Evolutionary conservation across 2,797 vertebrate species (phyloP).

Genomic region (Microcaecilia unicolor): DNA sequence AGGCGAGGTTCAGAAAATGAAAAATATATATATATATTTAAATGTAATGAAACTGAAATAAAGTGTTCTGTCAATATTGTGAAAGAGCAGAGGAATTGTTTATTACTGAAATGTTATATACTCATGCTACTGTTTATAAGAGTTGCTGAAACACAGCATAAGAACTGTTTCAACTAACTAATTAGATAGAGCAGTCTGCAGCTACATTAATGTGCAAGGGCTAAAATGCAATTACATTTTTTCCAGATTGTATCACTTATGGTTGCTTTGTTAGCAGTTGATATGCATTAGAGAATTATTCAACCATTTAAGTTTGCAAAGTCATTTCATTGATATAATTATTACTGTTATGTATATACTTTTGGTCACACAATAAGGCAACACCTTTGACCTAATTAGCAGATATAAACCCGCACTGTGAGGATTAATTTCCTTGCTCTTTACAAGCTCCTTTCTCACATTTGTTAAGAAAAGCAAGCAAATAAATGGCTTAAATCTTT

Average conservation of each 20-base stretch:
- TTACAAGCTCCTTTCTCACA: not conserved
- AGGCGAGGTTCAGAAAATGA: too few species aligned
- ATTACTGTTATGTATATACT: constrained; percentile 31
- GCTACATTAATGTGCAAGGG: constrained; percentile 36
- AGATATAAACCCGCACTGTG: not conserved
- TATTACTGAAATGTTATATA: not conserved
- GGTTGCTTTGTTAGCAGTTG: constrained; percentile 17
- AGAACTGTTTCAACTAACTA: constrained; percentile 24
- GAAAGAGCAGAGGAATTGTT: too few species aligned
- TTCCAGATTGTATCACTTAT: constrained; percentile 26
- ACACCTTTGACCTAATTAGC: constrained; percentile 3
- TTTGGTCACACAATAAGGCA: constrained; percentile 20
- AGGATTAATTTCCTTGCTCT: not conserved
- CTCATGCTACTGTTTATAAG: constrained; percentile 4
- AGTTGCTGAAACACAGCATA: constrained; percentile 7
- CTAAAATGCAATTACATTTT: constrained; percentile 41
- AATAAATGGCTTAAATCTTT: not conserved
- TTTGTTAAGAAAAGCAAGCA: not conserved
- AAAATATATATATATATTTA: too few species aligned
- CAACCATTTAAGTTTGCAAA: constrained; percentile 29
- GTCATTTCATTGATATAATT: constrained; percentile 42
- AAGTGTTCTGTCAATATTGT: too few species aligned
- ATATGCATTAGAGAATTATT: constrained; percentile 27
- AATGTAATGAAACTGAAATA: too few species aligned
- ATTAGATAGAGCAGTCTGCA: constrained; percentile 14